A percentile compares a stretch with the other conserved stretches of the same genome.
These are phyloP conservation scores for Mormyrus iriodes DNA, from an alignment of 2,113 vertebrate species.

Conservation along the genomic window DNA sequence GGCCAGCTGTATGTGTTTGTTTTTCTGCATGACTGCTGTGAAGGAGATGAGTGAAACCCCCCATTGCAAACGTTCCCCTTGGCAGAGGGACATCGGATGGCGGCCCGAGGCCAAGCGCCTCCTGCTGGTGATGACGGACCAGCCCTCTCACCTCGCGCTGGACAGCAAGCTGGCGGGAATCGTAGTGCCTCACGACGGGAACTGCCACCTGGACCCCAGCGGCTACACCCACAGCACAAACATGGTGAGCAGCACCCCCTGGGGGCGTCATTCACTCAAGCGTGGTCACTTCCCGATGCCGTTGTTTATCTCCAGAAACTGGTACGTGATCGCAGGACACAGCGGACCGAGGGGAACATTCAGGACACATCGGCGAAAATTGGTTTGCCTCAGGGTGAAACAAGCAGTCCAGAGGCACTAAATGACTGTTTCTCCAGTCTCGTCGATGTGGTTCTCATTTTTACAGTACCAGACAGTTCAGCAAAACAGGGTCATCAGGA, in stretches of 20 bases:
- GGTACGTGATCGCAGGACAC: not conserved
- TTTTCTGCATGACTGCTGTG: slow-evolving; percentile 25
- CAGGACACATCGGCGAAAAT: not conserved
- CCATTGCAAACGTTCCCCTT: not conserved
- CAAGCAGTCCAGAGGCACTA: not conserved
- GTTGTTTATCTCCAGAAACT: too few species aligned
- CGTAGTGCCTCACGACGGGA: slow-evolving; percentile 84
- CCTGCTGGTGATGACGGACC: slow-evolving; percentile 93
- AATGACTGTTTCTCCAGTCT: not conserved
- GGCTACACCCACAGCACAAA: slow-evolving; percentile 76
- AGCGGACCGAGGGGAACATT: not conserved
- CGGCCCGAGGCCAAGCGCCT: slow-evolving; percentile 84
- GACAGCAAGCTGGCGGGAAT: slow-evolving; percentile 94
- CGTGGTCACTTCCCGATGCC: not conserved
- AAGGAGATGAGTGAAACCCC: slow-evolving; percentile 31
- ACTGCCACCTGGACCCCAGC: slow-evolving; percentile 87
- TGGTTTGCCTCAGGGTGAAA: not conserved
- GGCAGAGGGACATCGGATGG: slow-evolving; percentile 86
- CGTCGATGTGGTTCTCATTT: not conserved
- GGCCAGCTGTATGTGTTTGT: slow-evolving; percentile 7
- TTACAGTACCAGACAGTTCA: not conserved
- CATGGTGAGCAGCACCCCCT: slow-evolving; percentile 70
- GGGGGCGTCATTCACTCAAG: too few species aligned
- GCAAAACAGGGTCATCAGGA: not conserved
- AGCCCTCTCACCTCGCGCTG: slow-evolving; percentile 91